Evolutionary conservation across 37 sponge, comb jelly and placozoan species (phyloP).

Genomic region (Chondrosia reniformis): DNA sequence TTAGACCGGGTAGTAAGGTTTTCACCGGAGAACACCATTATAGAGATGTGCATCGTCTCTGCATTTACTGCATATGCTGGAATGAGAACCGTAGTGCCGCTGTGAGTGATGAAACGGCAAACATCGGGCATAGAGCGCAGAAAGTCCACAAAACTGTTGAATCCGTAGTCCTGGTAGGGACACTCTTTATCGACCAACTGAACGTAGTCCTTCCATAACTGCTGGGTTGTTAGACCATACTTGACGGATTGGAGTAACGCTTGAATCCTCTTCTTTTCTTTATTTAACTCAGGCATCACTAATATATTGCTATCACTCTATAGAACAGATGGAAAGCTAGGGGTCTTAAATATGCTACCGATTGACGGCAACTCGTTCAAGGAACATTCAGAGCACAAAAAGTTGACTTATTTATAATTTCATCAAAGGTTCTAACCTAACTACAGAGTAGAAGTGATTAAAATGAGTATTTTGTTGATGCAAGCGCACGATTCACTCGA

Average conservation of each 20-base stretch:
- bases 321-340: too few relatives aligned
- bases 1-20: not conserved
- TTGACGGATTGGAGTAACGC: conserved; percentile 10
- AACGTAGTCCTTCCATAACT: conserved; percentile 23
- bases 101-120: not conserved
- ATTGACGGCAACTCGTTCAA: too few relatives aligned
- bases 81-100: not conserved
- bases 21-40: conserved; percentile 1
- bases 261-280: not conserved
- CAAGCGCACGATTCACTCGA: too few relatives aligned
- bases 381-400: too few relatives aligned
- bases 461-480: too few relatives aligned
- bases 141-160: conserved; percentile 7
- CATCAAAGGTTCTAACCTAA: too few relatives aligned
- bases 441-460: too few relatives aligned
- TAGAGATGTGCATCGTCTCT: conserved; percentile 8
- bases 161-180: not conserved
- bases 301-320: too few relatives aligned
- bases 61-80: not conserved
- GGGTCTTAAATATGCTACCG: too few relatives aligned
- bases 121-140: not conserved
- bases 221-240: not conserved
- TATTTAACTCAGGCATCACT: not conserved
- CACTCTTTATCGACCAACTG: conserved; percentile 9
- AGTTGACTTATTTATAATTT: too few relatives aligned